Evolutionary conservation across 2,888 invertebrate genomes (phyloP).

Genomic region (Spatulosminthurus flaviceps): DNA sequence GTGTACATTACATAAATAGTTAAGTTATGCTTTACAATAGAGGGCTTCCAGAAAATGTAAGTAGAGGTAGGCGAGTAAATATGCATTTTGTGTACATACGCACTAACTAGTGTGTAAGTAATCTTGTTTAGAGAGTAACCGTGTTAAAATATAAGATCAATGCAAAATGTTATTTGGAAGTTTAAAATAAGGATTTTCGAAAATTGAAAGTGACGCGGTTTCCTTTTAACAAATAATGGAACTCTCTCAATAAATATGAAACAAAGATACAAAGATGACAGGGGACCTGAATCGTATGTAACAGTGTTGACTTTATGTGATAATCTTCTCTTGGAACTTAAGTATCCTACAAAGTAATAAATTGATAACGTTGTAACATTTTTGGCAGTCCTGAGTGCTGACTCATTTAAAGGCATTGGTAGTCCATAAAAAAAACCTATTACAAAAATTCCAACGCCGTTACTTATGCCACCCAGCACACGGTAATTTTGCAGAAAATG

Average conservation of each 20-base stretch:
- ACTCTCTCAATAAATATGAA: neutral
- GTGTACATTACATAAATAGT: neutral
- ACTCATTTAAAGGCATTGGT: too few species aligned
- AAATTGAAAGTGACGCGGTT: neutral
- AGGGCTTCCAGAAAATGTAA: too few species aligned
- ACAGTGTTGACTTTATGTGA: conserved; percentile 8
- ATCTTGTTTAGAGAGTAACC: too few species aligned
- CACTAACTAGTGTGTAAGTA: too few species aligned
- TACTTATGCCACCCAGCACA: too few species aligned
- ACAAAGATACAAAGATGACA: neutral
- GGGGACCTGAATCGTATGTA: neutral
- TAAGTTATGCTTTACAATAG: neutral
- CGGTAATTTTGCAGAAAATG: too few species aligned
- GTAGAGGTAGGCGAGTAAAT: too few species aligned
- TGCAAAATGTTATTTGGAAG: neutral
- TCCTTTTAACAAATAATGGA: neutral
- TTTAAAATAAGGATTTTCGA: neutral
- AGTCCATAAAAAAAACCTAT: too few species aligned
- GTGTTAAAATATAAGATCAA: neutral
- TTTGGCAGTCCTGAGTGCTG: too few species aligned
- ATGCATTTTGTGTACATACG: too few species aligned
- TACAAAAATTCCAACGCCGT: too few species aligned
- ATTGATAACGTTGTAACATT: too few species aligned
- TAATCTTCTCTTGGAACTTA: neutral
- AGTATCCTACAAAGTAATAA: neutral